These are phyloP conservation scores for Ethmia dodecea DNA, from an alignment of 2,888 invertebrate species.

Conservation along the genomic window DNA sequence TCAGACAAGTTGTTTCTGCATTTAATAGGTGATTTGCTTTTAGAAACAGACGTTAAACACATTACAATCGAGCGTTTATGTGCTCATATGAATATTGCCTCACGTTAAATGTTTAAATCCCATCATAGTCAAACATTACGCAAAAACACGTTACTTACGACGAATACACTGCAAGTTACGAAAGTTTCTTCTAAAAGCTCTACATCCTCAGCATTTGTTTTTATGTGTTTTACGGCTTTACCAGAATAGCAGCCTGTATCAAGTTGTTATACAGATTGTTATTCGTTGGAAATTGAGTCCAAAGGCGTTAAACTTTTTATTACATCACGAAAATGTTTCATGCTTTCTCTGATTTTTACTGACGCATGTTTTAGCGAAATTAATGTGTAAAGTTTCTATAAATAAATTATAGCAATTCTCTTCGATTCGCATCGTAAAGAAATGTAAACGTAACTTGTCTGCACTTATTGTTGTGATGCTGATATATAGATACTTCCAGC, in stretches of 20 bases:
- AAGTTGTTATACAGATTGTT: slow-evolving; percentile 23
- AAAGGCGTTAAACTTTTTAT: slow-evolving; percentile 35
- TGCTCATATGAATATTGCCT: too few species aligned
- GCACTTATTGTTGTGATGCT: too few species aligned
- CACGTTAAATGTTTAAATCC: too few species aligned
- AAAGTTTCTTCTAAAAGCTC: slow-evolving; percentile 25
- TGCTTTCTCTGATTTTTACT: slow-evolving; percentile 33
- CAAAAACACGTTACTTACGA: slow-evolving; percentile 7
- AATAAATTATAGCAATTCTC: too few species aligned
- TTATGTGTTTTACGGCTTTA: slow-evolving; percentile 22
- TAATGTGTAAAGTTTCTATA: too few species aligned
- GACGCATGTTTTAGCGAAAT: not conserved
- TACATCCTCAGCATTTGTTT: slow-evolving; percentile 11
- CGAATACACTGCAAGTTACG: slow-evolving; percentile 9
- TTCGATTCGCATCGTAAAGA: too few species aligned
- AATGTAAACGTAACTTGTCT: too few species aligned
- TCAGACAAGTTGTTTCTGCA: too few species aligned
- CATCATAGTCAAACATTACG: slow-evolving; percentile 7
- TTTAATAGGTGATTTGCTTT: too few species aligned
- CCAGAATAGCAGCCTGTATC: slow-evolving; percentile 21
- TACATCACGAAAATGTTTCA: slow-evolving; percentile 32
- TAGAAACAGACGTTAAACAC: too few species aligned
- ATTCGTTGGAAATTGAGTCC: slow-evolving; percentile 25
- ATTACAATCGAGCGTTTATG: too few species aligned
- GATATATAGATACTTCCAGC: too few species aligned